Base-by-base conservation (phyloP, 2,113 vertebrate species). In the Talpa occidentalis region DNA sequence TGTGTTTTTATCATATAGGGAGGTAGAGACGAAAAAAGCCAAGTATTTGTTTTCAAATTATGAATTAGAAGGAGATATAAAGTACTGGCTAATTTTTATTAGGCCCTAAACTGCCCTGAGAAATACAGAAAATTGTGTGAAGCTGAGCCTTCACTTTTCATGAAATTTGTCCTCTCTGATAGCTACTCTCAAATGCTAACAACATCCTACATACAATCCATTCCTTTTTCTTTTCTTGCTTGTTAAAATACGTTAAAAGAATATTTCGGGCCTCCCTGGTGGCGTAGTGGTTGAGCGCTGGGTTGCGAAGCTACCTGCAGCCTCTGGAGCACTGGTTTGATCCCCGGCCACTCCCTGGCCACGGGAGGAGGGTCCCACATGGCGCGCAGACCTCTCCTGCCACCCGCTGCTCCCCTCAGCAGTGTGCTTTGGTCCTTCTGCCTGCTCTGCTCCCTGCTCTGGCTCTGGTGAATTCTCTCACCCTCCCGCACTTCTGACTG, bases 31-130 rank as follows among this genome's bases (percentile, higher is more conserved):
- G 67, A 86, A 70, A 70, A 66, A 32, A 11, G 88, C 56, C 49
- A 79, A 94, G 76, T 88, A 91, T 56, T 96, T 96, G 72, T 96
- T 97, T 97, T 95, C 56, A 64, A 97, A 91, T 82, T 89, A 81
- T 93, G 14, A 92, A 92, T 67, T 81, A 88, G 22, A 80, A 92
- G 22, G 28, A 21, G 35, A 93, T 56, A 49, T 91, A 88, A 90
- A 95, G 66, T 32, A 76, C 9, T 80, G 24, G 62, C 84, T 95
- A 72, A 44, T 73, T 77, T 88, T 86, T 88, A 64, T 30, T 85
- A 66, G 77, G 35, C 28, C 52, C 76, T 64, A 74, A 94, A 88
- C 88, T 89, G 44, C 35, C 74, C 44, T 35, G 12, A 94, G 59
- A 97, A 77, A 88, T 42, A 82, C 59, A 72, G 21, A 77, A 92